Evolutionary conservation across 2,113 vertebrate species (phyloP).

Genomic region (Apteryx owenii): DNA sequence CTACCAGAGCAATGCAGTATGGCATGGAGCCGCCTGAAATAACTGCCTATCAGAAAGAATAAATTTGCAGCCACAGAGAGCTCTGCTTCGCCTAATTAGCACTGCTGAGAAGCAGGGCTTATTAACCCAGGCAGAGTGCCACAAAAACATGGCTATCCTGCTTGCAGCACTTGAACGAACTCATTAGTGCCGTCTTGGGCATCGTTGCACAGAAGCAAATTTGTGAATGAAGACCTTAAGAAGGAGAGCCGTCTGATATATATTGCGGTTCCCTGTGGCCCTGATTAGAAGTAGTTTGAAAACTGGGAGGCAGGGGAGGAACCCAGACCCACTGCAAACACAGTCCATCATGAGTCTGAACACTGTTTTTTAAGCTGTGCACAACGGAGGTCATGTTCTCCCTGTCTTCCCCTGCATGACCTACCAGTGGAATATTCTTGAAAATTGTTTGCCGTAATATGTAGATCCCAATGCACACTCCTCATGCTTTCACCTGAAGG

Average conservation of each 20-base stretch:
- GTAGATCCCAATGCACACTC: background rate
- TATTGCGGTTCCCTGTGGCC: background rate
- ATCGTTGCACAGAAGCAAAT: background rate
- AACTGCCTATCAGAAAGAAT: slow-evolving; percentile 12
- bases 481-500: background rate
- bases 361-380: background rate
- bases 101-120: slow-evolving; percentile 58
- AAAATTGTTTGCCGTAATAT: background rate
- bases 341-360: background rate
- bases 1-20: background rate
- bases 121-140: slow-evolving; percentile 54
- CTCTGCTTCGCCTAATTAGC: slow-evolving; percentile 59
- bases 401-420: background rate
- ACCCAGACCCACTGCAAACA: background rate
- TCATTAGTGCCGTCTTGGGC: slow-evolving; percentile 48
- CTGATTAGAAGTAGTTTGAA: background rate
- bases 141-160: slow-evolving; percentile 35
- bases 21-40: background rate
- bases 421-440: background rate
- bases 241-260: slow-evolving; percentile 6
- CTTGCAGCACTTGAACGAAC: slow-evolving; percentile 31
- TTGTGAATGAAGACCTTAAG: slow-evolving; percentile 62
- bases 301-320: background rate
- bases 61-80: background rate
- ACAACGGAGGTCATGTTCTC: background rate